These are phyloP conservation scores for Desoria tigrina DNA, from an alignment of 2,888 invertebrate species.

Conservation along the genomic window DNA sequence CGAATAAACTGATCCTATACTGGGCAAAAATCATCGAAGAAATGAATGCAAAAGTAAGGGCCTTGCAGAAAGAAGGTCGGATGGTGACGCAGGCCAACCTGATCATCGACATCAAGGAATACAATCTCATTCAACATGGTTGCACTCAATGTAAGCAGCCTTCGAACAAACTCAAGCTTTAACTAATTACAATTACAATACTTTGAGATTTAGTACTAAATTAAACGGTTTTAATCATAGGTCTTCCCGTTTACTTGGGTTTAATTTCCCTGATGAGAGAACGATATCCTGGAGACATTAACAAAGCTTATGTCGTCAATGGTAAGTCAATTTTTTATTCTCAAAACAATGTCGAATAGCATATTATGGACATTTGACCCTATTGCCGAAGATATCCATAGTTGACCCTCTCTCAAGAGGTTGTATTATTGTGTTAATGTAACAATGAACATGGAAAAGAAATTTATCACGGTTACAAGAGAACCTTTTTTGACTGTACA, in stretches of 20 bases:
- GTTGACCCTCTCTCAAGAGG: too few relatives aligned
- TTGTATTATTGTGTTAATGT: too few relatives aligned
- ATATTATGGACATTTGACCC: too few relatives aligned
- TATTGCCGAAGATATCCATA: too few relatives aligned
- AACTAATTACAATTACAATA: neutral
- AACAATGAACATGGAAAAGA: too few relatives aligned
- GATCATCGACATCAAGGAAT: conserved; percentile 13
- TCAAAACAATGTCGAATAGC: neutral
- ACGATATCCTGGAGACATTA: neutral
- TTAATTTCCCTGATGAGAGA: neutral
- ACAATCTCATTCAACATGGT: conserved; percentile 6
- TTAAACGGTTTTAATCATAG: too few relatives aligned
- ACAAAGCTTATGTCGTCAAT: conserved; percentile 5
- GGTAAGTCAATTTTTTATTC: conserved; percentile 9
- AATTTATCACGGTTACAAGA: too few relatives aligned
- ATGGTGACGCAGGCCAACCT: conserved; percentile 15
- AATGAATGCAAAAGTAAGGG: conserved; percentile 5
- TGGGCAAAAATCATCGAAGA: conserved; percentile 18
- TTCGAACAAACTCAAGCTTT: neutral
- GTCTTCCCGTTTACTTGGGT: conserved; percentile 3
- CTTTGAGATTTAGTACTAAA: neutral
- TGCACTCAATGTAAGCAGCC: conserved; percentile 26
- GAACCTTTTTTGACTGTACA: too few relatives aligned
- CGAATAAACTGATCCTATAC: neutral
- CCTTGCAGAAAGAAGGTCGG: conserved; percentile 2